Evolutionary conservation across 2,797 vertebrate genomes (phyloP).

Genomic region (Coendou prehensilis): DNA sequence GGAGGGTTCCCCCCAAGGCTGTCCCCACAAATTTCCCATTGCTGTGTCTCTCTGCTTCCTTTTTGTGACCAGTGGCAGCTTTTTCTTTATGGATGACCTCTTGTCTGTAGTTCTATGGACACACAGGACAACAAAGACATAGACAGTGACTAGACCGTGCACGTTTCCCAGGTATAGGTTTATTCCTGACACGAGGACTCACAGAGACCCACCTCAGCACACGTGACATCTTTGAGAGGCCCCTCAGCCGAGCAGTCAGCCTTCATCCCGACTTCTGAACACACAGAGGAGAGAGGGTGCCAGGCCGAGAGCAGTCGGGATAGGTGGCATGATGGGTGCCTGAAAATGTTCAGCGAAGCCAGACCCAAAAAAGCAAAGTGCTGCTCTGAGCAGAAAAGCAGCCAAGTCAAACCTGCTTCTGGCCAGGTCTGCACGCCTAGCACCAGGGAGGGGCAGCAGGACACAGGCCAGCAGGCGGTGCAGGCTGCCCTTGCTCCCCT

Average conservation of each 20-base stretch:
- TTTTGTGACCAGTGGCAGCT: accelerated
- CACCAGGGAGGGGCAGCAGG: neutral
- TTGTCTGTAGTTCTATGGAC: neutral
- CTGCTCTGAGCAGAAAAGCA: neutral
- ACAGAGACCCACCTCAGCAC: neutral
- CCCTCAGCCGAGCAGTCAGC: neutral
- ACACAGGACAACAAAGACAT: accelerated
- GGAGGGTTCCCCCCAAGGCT: neutral
- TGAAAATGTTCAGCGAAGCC: neutral
- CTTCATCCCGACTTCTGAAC: neutral
- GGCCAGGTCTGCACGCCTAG: neutral
- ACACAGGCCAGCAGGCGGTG: neutral
- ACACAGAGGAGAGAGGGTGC: neutral
- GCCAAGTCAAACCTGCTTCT: neutral
- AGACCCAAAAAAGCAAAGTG: neutral
- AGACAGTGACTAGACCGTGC: accelerated
- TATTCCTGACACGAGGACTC: accelerated
- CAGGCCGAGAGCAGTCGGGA: neutral
- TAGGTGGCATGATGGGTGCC: too few relatives aligned
- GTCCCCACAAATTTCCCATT: neutral
- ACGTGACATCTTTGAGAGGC: neutral
- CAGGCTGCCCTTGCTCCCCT: accelerated
- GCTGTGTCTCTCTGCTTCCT: neutral
- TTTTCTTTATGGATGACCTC: neutral
- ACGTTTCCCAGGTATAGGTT: accelerated